These are phyloP conservation scores for Aelia acuminata DNA, from an alignment of 2,888 invertebrate species.

Conservation along the genomic window DNA sequence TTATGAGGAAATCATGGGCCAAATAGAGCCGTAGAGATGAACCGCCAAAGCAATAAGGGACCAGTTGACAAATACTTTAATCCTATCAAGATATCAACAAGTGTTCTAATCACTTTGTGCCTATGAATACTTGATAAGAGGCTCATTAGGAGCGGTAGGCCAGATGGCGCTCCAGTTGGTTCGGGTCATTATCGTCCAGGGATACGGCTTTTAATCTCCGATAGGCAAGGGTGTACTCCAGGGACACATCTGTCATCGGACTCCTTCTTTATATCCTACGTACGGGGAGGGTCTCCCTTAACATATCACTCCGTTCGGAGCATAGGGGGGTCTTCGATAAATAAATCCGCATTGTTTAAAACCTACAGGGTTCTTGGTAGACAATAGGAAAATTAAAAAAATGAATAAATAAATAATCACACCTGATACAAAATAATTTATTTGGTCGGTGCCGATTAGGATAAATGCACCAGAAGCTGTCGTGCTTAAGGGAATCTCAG, in stretches of 20 bases:
- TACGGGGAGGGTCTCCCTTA: background rate
- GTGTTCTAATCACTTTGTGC: slow-evolving; percentile 44
- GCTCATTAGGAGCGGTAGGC: background rate
- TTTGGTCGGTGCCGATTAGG: no score
- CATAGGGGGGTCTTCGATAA: background rate
- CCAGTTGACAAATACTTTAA: slow-evolving; percentile 43
- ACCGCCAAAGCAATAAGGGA: background rate
- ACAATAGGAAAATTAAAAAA: background rate
- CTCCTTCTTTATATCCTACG: slow-evolving; percentile 4
- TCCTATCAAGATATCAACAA: slow-evolving; percentile 46
- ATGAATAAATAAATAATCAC: no score
- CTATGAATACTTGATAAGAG: slow-evolving; percentile 48
- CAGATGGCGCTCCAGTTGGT: slow-evolving; percentile 36
- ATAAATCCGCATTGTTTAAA: background rate
- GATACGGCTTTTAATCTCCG: slow-evolving; percentile 49
- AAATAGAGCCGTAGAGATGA: background rate
- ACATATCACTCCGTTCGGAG: background rate
- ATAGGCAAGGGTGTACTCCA: slow-evolving; percentile 42
- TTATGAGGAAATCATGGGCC: background rate
- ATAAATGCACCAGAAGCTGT: no score
- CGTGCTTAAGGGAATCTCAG: no score
- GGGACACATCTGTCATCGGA: slow-evolving; percentile 49
- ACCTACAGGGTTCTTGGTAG: background rate
- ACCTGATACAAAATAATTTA: no score
- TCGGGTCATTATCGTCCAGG: slow-evolving; percentile 31